A percentile compares a stretch with the other conserved stretches of the same genome.
These are phyloP conservation scores for Oscheius sp. DNA, from an alignment of 2,888 invertebrate species.

Conservation along the genomic window DNA sequence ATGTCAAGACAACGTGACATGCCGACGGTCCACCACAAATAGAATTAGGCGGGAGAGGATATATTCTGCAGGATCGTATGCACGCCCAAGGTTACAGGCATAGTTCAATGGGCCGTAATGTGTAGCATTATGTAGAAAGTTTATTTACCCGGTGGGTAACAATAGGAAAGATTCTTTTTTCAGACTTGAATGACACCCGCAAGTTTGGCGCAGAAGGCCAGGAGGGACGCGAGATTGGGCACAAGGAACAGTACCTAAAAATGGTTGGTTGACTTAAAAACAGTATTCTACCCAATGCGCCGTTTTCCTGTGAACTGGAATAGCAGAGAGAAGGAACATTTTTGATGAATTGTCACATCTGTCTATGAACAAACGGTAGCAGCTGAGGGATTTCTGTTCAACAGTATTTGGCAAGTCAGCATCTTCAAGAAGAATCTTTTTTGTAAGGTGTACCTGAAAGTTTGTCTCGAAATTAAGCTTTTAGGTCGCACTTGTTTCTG, in stretches of 20 bases:
- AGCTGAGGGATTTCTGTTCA: slow-evolving; percentile 26
- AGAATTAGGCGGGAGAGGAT: slow-evolving; percentile 10
- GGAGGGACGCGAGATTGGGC: background rate
- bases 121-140: slow-evolving; percentile 15
- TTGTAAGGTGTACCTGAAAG: slow-evolving; percentile 22
- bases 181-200: slow-evolving; percentile 14
- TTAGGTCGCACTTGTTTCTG: slow-evolving; percentile 9
- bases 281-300: background rate
- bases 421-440: slow-evolving; percentile 27
- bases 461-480: background rate
- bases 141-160: slow-evolving; percentile 25
- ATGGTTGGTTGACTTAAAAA: background rate
- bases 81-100: slow-evolving; percentile 19
- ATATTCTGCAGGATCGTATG: background rate
- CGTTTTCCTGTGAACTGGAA: slow-evolving; percentile 17
- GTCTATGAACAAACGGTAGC: slow-evolving; percentile 31
- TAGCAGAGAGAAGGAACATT: slow-evolving; percentile 21
- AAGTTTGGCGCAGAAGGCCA: slow-evolving; percentile 14
- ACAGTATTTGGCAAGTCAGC: slow-evolving; percentile 1
- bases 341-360: slow-evolving; percentile 28
- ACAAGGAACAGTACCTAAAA: slow-evolving; percentile 11
- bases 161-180: slow-evolving; percentile 13
- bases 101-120: slow-evolving; percentile 26
- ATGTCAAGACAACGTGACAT: too few relatives aligned
- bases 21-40: too few relatives aligned